phyloP scores from a whole-genome alignment of 1,140 invertebrate genomes.

The Harlomillsia oculata region DNA sequence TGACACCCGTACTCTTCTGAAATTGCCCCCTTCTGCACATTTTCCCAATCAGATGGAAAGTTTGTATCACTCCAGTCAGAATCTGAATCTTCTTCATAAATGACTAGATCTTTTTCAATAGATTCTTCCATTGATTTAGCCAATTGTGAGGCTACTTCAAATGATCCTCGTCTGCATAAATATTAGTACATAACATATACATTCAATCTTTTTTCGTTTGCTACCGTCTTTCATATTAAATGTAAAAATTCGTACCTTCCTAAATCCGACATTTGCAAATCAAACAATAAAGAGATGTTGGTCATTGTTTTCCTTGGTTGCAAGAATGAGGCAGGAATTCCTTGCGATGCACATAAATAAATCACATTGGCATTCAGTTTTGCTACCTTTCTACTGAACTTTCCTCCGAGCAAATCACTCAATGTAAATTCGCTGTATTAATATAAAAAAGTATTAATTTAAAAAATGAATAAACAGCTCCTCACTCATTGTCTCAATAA shows the following conservation, averaged over 20 bases:
- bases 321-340: constrained; percentile 47
- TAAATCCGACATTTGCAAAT: constrained; percentile 55
- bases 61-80: constrained; percentile 24
- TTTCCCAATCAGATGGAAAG: constrained; percentile 35
- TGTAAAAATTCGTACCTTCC: constrained; percentile 49
- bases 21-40: constrained; percentile 26
- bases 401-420: constrained; percentile 54
- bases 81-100: constrained; percentile 32
- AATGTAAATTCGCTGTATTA: constrained; percentile 61
- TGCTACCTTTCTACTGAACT: constrained; percentile 62
- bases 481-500: neutral
- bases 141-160: constrained; percentile 47
- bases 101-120: constrained; percentile 34
- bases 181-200: constrained; percentile 14
- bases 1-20: constrained; percentile 24
- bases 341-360: constrained; percentile 67
- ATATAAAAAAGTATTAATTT: constrained; percentile 31
- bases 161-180: constrained; percentile 46
- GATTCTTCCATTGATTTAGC: constrained; percentile 49
- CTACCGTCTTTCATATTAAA: constrained; percentile 2
- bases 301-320: constrained; percentile 60
- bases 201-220: constrained; percentile 6
- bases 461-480: neutral
- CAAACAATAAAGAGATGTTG: constrained; percentile 61
- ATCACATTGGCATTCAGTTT: constrained; percentile 71